phyloP scores from a whole-genome alignment of 1,140 invertebrate species.

The Dendroctonus valens region DNA sequence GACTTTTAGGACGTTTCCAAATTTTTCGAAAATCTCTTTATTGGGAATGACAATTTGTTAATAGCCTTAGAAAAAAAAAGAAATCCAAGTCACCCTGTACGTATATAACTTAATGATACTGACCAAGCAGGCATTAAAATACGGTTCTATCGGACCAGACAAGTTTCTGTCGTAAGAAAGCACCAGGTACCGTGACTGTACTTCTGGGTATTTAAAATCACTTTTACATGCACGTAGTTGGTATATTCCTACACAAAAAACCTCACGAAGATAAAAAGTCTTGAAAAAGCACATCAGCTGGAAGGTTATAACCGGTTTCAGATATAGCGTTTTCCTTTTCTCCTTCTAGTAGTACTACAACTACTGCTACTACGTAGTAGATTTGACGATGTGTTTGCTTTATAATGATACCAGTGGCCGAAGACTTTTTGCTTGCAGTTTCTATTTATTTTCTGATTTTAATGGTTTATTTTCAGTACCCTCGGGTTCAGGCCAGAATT shows the following conservation, averaged over 20 bases:
- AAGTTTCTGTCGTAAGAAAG: constrained; percentile 28
- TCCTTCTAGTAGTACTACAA: constrained; percentile 47
- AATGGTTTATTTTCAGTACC: constrained; percentile 4
- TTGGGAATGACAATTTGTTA: no score
- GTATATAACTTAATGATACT: constrained; percentile 41
- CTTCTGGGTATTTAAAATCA: constrained; percentile 40
- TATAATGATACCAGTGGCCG: constrained; percentile 11
- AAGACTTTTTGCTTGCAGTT: constrained; percentile 18
- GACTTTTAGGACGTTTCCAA: no score
- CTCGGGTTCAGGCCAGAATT: neutral
- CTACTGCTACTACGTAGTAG: constrained; percentile 47
- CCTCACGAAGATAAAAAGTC: constrained; percentile 37
- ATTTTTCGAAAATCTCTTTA: no score
- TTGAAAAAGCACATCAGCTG: constrained; percentile 50
- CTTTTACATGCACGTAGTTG: constrained; percentile 43
- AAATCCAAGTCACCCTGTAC: neutral
- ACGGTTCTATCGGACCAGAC: constrained; percentile 37
- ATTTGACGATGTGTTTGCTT: constrained; percentile 32
- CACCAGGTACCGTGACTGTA: constrained; percentile 24
- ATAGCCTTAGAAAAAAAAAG: no score
- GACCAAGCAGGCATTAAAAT: constrained; percentile 43
- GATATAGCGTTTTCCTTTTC: constrained; percentile 42
- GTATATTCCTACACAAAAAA: constrained; percentile 44
- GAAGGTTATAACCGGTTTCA: constrained; percentile 48
- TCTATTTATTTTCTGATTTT: constrained; percentile 1